These are phyloP conservation scores for Heterochromis multidens DNA, from an alignment of 2,113 vertebrate genomes.

Conservation along the genomic window DNA sequence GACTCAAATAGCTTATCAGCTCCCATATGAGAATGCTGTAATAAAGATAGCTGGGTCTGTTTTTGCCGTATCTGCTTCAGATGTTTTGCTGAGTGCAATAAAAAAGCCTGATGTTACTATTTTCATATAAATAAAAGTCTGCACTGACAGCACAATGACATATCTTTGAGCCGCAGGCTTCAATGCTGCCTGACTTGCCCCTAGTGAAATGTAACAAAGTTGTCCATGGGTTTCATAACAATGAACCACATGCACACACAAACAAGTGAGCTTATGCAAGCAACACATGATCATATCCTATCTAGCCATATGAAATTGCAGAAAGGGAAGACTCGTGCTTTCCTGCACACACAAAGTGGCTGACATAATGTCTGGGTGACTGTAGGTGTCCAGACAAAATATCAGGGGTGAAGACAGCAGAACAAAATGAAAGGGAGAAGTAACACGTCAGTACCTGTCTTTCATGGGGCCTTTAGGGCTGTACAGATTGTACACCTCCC, in stretches of 20 bases:
- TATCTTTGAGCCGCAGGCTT: slow-evolving; percentile 33
- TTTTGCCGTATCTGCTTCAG: slow-evolving; percentile 29
- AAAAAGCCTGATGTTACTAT: slow-evolving; percentile 47
- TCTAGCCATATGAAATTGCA: neutral
- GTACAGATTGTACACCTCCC: neutral
- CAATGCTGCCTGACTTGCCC: slow-evolving; percentile 10
- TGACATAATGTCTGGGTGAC: slow-evolving; percentile 29
- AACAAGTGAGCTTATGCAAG: neutral
- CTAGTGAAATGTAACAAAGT: slow-evolving; percentile 32
- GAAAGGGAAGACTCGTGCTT: neutral
- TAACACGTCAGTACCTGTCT: slow-evolving; percentile 32
- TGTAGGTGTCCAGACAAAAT: neutral
- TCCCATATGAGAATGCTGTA: neutral
- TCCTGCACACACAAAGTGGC: neutral
- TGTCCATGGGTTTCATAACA: slow-evolving; percentile 36
- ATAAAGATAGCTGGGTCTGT: slow-evolving; percentile 19
- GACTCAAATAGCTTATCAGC: slow-evolving; percentile 27
- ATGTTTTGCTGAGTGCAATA: slow-evolving; percentile 46
- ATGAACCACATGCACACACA: neutral
- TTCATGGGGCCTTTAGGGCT: slow-evolving; percentile 3
- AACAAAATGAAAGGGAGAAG: slow-evolving; percentile 20
- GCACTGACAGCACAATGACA: slow-evolving; percentile 46
- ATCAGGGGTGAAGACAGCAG: slow-evolving; percentile 5
- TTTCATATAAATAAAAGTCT: slow-evolving; percentile 40
- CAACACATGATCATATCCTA: neutral